These are phyloP conservation scores for Acheta domesticus DNA, from an alignment of 2,888 invertebrate species.

Conservation along the genomic window DNA sequence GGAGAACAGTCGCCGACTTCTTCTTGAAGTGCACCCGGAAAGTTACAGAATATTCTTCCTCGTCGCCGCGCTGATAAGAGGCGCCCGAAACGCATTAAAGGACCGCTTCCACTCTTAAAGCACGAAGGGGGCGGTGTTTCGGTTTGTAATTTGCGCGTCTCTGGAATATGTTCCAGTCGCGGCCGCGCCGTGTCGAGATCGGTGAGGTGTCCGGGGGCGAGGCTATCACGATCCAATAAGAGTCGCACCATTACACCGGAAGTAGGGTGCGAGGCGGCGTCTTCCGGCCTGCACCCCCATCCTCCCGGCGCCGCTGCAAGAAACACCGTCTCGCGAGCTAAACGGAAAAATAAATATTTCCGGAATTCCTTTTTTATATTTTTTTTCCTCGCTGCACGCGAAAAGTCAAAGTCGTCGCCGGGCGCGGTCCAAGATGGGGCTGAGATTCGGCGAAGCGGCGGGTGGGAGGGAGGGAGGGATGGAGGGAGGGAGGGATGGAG, in stretches of 20 bases:
- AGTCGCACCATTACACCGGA: conserved; percentile 27
- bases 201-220: not conserved
- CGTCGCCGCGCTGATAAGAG: not conserved
- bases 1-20: not conserved
- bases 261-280: not conserved
- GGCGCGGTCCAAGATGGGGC: not conserved
- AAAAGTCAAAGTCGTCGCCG: conserved; percentile 3
- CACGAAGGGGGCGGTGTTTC: not conserved
- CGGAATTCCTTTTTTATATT: not conserved
- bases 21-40: not conserved
- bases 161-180: not conserved
- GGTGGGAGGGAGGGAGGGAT: not conserved
- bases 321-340: conserved; percentile 1
- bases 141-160: not conserved
- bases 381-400: not conserved
- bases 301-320: not conserved
- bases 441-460: not conserved
- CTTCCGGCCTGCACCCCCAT: not conserved
- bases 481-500: not conserved
- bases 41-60: not conserved
- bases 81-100: conserved; percentile 18
- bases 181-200: not conserved
- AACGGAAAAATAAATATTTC: conserved; percentile 18
- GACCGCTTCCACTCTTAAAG: not conserved
- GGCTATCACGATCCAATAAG: conserved; percentile 31